Evolutionary conservation across 2,797 vertebrate species (phyloP), one percentile per base, ranked within the genome.

Genomic region (Sandelia bainsii): DNA sequence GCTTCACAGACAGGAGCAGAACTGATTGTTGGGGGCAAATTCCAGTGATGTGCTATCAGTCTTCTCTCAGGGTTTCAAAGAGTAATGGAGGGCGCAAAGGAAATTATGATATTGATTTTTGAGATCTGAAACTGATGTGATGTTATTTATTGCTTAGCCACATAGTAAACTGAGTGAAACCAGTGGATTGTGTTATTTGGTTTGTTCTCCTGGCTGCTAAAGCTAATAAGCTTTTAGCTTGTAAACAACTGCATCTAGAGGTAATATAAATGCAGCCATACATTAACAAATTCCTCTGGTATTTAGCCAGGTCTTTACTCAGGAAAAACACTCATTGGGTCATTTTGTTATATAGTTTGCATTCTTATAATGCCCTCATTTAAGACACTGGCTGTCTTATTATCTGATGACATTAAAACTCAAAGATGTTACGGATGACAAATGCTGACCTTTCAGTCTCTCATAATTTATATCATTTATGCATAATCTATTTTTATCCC

Each of bases 401-500:
- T 77, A 89, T 92, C 71, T 65, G 20, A 53, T 77, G 78, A 83
- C 80, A 84, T 88, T 82, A 86, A 82, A 86, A 87, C 86, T 79
- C 34, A 67, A 82, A 80, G 84, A 81, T 11, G 57, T 82, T 86
- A 73, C 37, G 46, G 62, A 84, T 75, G 83, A 86, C 85, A 85
- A 90, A 82, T 73, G 62, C 84, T 93, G 91, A 91, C 89, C 84
- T 93, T 91, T 91, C 75, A 82, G 63, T 90, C 65, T 80, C 75
- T 74, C 76, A 86, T 78, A 84, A 91, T 89, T 92, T 85, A 84
- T 56, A 34, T 34, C 32, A 34, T 34, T 34, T 34, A 34, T 40
- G 75, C 68, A 11, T 72, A 13, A 6, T 84, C 77, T 90, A 84
- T 94, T 93, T 94, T 93, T 92, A 91, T 89, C 90, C 74, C 0